Conservation (phyloP, 2,113 vertebrate genomes). For the Castor canadensis region DNA sequence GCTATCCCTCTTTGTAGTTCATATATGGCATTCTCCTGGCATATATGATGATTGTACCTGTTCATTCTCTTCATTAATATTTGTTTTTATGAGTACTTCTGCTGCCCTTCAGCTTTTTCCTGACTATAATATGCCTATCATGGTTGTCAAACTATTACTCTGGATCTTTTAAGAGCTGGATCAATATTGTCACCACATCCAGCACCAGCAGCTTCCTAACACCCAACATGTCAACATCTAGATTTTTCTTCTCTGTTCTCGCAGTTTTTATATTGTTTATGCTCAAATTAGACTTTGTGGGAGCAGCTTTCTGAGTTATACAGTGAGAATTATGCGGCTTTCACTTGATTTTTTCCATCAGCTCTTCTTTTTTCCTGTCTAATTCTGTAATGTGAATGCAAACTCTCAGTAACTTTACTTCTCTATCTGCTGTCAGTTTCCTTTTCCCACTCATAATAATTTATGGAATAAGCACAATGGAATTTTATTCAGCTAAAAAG, state of each 20-base stretch:
- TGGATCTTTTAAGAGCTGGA: not conserved
- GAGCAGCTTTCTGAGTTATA: not conserved
- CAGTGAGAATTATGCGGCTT: not conserved
- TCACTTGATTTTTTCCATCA: not conserved
- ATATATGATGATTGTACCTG: not conserved
- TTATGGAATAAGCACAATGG: too few relatives aligned
- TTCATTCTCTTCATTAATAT: not conserved
- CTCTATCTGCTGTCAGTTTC: not conserved
- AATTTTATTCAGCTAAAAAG: too few relatives aligned
- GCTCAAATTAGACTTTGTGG: not conserved
- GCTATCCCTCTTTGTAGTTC: not conserved
- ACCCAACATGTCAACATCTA: not conserved
- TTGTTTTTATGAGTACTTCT: not conserved
- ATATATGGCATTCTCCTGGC: not conserved
- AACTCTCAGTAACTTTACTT: not conserved
- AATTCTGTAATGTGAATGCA: not conserved
- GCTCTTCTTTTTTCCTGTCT: not conserved
- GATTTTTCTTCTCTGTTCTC: not conserved
- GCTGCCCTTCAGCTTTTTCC: not conserved
- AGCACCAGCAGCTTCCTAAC: not conserved
- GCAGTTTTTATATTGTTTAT: not conserved
- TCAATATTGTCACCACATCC: not conserved
- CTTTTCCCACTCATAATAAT: not conserved
- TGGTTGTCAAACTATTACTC: not conserved
- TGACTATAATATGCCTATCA: not conserved